Evolutionary conservation across 2,888 invertebrate genomes (phyloP).

Genomic region (Podabrus alpinus): DNA sequence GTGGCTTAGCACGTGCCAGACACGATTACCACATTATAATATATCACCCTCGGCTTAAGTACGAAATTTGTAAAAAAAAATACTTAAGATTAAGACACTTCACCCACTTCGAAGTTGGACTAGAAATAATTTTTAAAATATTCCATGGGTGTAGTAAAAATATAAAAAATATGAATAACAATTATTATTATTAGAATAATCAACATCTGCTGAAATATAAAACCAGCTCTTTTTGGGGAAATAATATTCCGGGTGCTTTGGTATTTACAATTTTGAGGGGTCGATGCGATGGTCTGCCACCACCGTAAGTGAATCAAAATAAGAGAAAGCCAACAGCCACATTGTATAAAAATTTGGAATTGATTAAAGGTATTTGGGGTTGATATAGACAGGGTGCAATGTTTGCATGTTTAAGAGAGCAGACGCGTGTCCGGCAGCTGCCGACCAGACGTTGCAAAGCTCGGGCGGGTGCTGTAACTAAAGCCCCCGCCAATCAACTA

Average conservation of each 20-base stretch:
- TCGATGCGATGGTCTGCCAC: neutral
- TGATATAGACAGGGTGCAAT: slow-evolving; percentile 23
- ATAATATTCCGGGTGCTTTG: slow-evolving; percentile 8
- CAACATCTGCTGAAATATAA: slow-evolving; percentile 19
- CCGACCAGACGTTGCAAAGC: slow-evolving; percentile 33
- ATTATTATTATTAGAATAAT: neutral
- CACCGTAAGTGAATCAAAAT: slow-evolving; percentile 5
- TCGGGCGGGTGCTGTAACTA: slow-evolving; percentile 25
- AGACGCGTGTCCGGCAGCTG: slow-evolving; percentile 41
- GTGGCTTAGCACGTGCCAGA: neutral
- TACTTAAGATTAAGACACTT: neutral
- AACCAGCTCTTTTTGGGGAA: slow-evolving; percentile 12
- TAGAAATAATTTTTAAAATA: neutral
- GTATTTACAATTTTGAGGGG: slow-evolving; percentile 2
- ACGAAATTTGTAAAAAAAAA: neutral
- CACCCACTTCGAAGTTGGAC: neutral
- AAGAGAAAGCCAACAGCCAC: slow-evolving; percentile 10
- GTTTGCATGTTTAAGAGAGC: slow-evolving; percentile 31
- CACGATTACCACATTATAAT: neutral
- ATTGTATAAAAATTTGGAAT: slow-evolving; percentile 21
- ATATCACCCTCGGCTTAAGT: neutral
- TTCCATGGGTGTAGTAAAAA: neutral
- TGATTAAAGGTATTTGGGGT: slow-evolving; percentile 28
- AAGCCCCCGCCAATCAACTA: slow-evolving; percentile 33
- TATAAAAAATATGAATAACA: neutral